Percentiles rank a stretch among this genome's conserved stretches.
These are phyloP conservation scores for Aradophagus sp. DNA, from an alignment of 1,140 invertebrate genomes.

Conservation along the genomic window DNA sequence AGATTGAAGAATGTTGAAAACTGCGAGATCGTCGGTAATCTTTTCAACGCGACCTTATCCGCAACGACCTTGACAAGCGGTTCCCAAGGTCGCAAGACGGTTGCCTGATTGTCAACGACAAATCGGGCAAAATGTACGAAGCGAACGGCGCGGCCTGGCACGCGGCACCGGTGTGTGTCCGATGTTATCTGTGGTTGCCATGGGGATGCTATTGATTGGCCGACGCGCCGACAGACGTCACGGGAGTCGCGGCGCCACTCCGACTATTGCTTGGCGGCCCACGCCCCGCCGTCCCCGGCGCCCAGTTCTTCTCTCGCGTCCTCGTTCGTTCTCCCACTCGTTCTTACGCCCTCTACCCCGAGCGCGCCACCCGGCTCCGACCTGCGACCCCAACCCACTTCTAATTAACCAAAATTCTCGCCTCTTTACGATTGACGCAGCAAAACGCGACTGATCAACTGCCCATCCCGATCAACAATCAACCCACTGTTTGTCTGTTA, in stretches of 20 bases:
- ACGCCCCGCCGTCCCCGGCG: slow-evolving; percentile 33
- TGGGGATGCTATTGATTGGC: slow-evolving; percentile 76
- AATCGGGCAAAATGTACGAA: slow-evolving; percentile 53
- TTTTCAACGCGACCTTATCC: slow-evolving; percentile 34
- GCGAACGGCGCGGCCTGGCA: slow-evolving; percentile 47
- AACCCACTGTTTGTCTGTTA: slow-evolving; percentile 25
- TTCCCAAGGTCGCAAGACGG: slow-evolving; percentile 52
- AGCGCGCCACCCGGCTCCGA: slow-evolving; percentile 20
- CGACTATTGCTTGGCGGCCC: slow-evolving; percentile 69
- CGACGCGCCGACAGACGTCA: slow-evolving; percentile 76
- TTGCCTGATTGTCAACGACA: slow-evolving; percentile 32
- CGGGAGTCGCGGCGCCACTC: slow-evolving; percentile 75
- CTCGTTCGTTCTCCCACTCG: slow-evolving; percentile 36
- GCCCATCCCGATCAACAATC: slow-evolving; percentile 32
- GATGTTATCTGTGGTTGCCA: slow-evolving; percentile 77
- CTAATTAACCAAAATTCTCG: slow-evolving; percentile 56
- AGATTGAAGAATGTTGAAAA: not conserved
- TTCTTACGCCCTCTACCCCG: not conserved
- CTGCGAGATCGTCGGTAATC: slow-evolving; percentile 14
- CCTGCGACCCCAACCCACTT: slow-evolving; percentile 23
- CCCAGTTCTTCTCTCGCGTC: not conserved
- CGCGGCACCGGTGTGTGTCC: slow-evolving; percentile 68
- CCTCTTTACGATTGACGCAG: slow-evolving; percentile 36
- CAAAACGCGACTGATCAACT: slow-evolving; percentile 42
- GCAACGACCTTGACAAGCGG: slow-evolving; percentile 44